Percentiles rank a stretch among this genome's conserved stretches.
Conservation (phyloP, 1,140 invertebrate species). For the Bombus ignitus region DNA sequence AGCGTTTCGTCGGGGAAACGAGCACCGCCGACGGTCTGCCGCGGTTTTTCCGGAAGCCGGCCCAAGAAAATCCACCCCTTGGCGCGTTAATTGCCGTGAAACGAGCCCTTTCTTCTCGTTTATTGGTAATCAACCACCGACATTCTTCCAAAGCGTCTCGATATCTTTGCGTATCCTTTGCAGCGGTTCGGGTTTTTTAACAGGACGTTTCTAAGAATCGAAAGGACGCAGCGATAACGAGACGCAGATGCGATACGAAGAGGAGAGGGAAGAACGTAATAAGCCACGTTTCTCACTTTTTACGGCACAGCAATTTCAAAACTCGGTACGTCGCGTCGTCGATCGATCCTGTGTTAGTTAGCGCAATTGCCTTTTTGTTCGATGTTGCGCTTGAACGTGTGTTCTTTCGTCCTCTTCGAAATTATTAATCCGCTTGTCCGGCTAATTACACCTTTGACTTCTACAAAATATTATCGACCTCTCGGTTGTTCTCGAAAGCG, state of each 20-base stretch:
- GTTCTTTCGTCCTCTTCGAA: too few species aligned
- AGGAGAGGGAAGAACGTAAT: too few species aligned
- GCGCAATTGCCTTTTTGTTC: too few species aligned
- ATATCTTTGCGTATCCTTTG: background rate
- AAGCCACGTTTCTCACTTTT: background rate
- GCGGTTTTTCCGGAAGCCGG: conserved; percentile 23
- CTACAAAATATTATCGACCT: too few species aligned
- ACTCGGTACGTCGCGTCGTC: too few species aligned
- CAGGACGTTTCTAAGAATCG: background rate
- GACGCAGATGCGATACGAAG: too few species aligned
- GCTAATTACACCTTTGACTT: too few species aligned
- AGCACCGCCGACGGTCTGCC: background rate
- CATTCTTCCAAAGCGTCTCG: background rate
- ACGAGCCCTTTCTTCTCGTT: conserved; percentile 22
- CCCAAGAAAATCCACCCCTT: background rate
- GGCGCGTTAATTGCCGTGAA: conserved; percentile 43
- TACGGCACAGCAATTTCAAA: background rate
- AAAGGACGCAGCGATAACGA: background rate
- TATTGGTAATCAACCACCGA: background rate
- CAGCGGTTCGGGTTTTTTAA: background rate
- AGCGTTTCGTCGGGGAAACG: conserved; percentile 18
- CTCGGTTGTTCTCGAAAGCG: too few species aligned
- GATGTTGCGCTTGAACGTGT: too few species aligned
- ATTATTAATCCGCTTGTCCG: too few species aligned
- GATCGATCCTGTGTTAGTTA: too few species aligned